phyloP scores from a whole-genome alignment of 2,888 invertebrate species.

The Gerosis bhagava region DNA sequence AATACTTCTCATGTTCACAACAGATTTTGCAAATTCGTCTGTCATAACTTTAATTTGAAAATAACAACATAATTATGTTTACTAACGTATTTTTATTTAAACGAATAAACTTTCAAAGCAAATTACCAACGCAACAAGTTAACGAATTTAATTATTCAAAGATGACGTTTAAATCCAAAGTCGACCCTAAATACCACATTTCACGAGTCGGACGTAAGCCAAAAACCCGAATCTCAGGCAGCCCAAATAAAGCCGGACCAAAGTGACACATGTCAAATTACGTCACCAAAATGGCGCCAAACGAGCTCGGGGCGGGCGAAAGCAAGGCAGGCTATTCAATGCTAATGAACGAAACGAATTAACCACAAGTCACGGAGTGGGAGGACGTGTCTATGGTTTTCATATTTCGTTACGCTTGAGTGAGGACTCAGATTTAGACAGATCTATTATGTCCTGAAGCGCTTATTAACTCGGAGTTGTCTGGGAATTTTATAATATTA shows the following conservation, averaged over 20 bases:
- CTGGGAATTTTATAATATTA: too few species aligned
- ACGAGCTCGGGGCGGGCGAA: slow-evolving; percentile 8
- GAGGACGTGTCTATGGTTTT: slow-evolving; percentile 28
- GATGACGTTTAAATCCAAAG: slow-evolving; percentile 6
- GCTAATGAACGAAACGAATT: slow-evolving; percentile 31
- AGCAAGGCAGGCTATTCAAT: slow-evolving; percentile 25
- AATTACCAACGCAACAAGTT: not conserved
- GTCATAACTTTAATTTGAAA: too few species aligned
- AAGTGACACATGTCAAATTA: slow-evolving; percentile 20
- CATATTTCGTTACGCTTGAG: slow-evolving; percentile 23
- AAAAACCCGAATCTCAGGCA: slow-evolving; percentile 3
- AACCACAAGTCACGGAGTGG: slow-evolving; percentile 26
- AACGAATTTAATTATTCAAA: not conserved
- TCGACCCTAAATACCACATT: not conserved
- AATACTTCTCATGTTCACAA: too few species aligned
- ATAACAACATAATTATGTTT: too few species aligned
- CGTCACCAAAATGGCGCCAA: slow-evolving; percentile 10
- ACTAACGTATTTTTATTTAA: too few species aligned
- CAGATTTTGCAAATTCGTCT: too few species aligned
- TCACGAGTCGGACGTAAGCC: not conserved
- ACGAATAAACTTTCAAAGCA: not conserved
- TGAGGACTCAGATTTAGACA: not conserved
- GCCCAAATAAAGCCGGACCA: not conserved
- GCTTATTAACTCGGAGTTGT: too few species aligned
- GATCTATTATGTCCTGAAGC: slow-evolving; percentile 4